phyloP scores from a whole-genome alignment of 2,888 invertebrate genomes.

The Terebella lapidaria region DNA sequence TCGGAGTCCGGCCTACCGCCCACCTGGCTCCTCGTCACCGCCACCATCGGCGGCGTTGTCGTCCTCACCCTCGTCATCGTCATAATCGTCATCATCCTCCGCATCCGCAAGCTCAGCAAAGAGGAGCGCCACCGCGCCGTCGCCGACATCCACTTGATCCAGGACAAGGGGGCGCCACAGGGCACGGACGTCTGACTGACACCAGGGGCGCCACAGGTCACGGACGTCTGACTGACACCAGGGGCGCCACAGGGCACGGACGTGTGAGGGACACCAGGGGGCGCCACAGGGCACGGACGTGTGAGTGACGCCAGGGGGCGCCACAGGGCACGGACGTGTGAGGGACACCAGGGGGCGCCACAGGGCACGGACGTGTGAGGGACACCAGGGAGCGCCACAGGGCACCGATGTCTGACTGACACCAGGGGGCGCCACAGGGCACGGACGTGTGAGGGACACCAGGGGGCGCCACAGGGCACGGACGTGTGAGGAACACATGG shows the following conservation, averaged over 20 bases:
- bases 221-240: not conserved
- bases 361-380: too few species aligned
- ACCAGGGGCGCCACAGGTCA: not conserved
- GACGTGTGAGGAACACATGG: not conserved
- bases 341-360: too few species aligned
- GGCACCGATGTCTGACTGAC: not conserved
- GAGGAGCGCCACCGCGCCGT: not conserved
- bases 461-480: not conserved
- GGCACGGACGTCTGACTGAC: not conserved
- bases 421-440: not conserved
- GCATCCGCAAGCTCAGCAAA: slow-evolving; percentile 8
- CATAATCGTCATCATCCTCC: slow-evolving; percentile 2
- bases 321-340: too few species aligned
- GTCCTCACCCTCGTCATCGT: slow-evolving; percentile 5
- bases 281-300: not conserved
- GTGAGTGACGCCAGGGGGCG: too few species aligned
- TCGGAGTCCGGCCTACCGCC: not conserved
- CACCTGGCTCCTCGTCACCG: slow-evolving; percentile 8
- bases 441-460: not conserved
- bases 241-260: not conserved
- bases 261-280: not conserved
- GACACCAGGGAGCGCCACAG: not conserved
- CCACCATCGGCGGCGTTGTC: slow-evolving; percentile 10
- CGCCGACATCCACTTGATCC: not conserved
- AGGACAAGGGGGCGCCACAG: not conserved